These are phyloP conservation scores for Volucella bombylans DNA, from an alignment of 2,888 invertebrate genomes.

Conservation along the genomic window DNA sequence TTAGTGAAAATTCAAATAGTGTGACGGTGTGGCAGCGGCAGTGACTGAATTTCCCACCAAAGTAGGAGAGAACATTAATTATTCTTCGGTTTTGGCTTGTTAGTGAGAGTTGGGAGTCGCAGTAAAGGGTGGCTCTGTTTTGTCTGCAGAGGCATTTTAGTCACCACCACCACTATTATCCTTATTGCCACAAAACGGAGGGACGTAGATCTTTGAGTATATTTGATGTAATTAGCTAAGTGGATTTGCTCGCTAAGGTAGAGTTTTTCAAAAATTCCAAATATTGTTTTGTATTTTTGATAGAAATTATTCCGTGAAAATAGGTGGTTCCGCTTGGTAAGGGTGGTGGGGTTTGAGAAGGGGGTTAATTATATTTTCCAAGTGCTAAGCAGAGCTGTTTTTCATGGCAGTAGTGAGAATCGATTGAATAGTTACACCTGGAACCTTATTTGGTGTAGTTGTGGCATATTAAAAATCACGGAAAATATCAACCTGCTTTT, in stretches of 20 bases:
- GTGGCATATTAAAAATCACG: no score
- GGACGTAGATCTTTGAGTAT: conserved; percentile 60
- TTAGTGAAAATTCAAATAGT: conserved; percentile 15
- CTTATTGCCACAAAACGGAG: neutral
- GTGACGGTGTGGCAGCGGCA: no score
- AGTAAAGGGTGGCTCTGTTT: neutral
- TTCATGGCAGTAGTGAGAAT: no score
- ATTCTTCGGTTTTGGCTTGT: conserved; percentile 65
- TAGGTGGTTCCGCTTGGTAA: neutral
- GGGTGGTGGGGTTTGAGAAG: neutral
- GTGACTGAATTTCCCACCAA: conserved; percentile 4
- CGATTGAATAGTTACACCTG: no score
- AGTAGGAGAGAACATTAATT: conserved; percentile 60
- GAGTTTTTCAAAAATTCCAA: conserved; percentile 43
- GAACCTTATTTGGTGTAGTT: no score
- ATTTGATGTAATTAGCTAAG: conserved; percentile 72
- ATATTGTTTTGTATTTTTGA: conserved; percentile 49
- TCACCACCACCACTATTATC: neutral
- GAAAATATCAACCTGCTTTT: no score
- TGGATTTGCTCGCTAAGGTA: conserved; percentile 49
- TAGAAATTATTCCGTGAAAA: conserved; percentile 42
- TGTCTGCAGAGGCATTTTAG: neutral
- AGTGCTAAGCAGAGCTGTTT: no score
- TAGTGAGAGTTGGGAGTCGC: conserved; percentile 30
- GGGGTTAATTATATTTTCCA: neutral